Conservation (phyloP, 2,113 vertebrate species). For the Psephotus haematonotus region DNA sequence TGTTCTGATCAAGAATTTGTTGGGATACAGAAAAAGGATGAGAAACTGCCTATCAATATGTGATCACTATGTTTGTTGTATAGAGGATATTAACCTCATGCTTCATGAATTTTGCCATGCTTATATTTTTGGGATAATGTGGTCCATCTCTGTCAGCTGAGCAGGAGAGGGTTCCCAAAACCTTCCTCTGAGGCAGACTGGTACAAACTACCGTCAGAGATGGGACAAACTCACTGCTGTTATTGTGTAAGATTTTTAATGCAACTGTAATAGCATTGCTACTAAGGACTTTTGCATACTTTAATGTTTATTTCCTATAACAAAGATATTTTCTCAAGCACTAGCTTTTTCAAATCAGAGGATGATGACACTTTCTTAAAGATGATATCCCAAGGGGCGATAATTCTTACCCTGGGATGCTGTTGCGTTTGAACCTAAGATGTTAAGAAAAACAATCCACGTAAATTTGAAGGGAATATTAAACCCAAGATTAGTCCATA, state of each 20-base stretch:
- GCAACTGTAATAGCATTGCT: neutral
- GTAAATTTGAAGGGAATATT: neutral
- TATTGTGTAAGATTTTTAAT: neutral
- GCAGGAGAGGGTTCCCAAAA: neutral
- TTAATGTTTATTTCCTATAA: neutral
- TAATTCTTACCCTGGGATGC: conserved; percentile 28
- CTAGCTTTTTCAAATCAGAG: neutral
- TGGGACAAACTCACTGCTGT: neutral
- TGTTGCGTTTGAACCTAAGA: conserved; percentile 24
- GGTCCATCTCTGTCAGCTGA: neutral
- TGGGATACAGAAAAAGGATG: neutral
- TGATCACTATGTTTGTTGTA: neutral
- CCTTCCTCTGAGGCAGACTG: neutral
- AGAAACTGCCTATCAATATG: neutral
- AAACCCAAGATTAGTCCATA: neutral
- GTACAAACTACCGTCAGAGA: neutral
- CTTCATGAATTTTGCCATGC: neutral
- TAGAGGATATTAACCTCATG: neutral
- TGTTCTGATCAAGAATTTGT: neutral
- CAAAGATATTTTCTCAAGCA: neutral
- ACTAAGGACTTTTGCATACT: neutral
- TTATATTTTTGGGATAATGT: neutral
- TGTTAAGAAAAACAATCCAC: conserved; percentile 49
- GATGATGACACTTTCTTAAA: neutral
- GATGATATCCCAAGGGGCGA: neutral